Evolutionary conservation across 30 jellyfish, hydroid and myxozoan species (phyloP).

Genomic region (Mastigias papua): DNA sequence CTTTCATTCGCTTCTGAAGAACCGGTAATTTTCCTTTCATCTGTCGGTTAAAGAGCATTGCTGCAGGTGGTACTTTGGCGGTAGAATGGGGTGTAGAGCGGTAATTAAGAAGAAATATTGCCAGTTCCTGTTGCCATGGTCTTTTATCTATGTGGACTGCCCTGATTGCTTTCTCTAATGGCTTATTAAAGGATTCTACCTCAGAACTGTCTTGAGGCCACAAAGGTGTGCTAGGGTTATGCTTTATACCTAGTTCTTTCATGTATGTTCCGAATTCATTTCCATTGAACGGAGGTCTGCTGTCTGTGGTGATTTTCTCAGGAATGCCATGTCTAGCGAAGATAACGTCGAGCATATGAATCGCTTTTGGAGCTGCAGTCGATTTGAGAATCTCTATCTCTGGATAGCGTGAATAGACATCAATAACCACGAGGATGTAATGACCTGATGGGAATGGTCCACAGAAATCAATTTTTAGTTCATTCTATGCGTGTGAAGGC

Average conservation of each 20-base stretch:
- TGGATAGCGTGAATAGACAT: conserved; percentile 51
- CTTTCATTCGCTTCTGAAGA: neutral
- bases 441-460: conserved; percentile 74
- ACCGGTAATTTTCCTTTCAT: conserved; percentile 35
- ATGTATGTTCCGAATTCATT: conserved; percentile 3
- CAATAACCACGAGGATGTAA: conserved; percentile 49
- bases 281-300: conserved; percentile 58
- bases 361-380: conserved; percentile 15
- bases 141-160: conserved; percentile 36
- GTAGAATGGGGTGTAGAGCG: conserved; percentile 61
- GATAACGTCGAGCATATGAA: conserved; percentile 16
- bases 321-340: conserved; percentile 32
- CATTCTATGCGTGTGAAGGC: neutral
- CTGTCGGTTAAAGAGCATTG: conserved; percentile 24
- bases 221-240: no score
- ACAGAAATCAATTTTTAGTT: conserved; percentile 8
- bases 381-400: conserved; percentile 72
- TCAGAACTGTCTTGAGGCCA: conserved; percentile 58
- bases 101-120: conserved; percentile 32
- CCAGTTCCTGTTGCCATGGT: conserved; percentile 54
- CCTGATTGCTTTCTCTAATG: conserved; percentile 43
- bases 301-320: conserved; percentile 22
- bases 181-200: conserved; percentile 55
- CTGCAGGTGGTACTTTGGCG: conserved; percentile 44
- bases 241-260: no score